phyloP scores from a whole-genome alignment of 1,140 invertebrate genomes.

The Diuraphis noxia region DNA sequence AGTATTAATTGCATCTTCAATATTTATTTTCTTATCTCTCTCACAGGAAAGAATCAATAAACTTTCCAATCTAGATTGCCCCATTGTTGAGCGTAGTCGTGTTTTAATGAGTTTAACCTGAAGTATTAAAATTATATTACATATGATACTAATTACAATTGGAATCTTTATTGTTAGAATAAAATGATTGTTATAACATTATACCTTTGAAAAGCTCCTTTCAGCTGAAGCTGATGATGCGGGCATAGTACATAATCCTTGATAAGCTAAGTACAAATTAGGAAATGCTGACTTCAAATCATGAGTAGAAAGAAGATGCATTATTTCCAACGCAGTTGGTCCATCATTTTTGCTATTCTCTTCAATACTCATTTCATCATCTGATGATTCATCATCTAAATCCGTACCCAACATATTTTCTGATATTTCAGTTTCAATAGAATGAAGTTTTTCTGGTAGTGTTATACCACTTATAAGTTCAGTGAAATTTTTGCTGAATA shows the following conservation, averaged over 20 bases:
- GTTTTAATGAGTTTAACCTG: background rate
- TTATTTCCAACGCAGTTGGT: background rate
- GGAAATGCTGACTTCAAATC: background rate
- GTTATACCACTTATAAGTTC: background rate
- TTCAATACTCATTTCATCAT: too few relatives aligned
- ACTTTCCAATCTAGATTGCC: background rate
- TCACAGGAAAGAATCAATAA: background rate
- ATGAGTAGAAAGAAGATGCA: background rate
- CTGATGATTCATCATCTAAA: background rate
- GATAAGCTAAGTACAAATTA: background rate
- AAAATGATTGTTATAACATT: background rate
- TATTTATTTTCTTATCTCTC: background rate
- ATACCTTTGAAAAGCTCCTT: background rate
- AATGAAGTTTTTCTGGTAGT: background rate
- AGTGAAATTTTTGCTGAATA: background rate
- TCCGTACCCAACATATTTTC: background rate
- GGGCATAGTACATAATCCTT: background rate
- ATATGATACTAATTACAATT: too few relatives aligned
- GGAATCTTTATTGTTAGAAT: too few relatives aligned
- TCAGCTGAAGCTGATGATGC: background rate
- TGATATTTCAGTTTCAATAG: background rate
- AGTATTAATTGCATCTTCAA: constrained; percentile 4
- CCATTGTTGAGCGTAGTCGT: background rate
- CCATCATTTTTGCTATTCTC: background rate
- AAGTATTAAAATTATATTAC: background rate